These are phyloP conservation scores for Papilio aristodemus DNA, from an alignment of 1,140 invertebrate species.

Conservation along the genomic window DNA sequence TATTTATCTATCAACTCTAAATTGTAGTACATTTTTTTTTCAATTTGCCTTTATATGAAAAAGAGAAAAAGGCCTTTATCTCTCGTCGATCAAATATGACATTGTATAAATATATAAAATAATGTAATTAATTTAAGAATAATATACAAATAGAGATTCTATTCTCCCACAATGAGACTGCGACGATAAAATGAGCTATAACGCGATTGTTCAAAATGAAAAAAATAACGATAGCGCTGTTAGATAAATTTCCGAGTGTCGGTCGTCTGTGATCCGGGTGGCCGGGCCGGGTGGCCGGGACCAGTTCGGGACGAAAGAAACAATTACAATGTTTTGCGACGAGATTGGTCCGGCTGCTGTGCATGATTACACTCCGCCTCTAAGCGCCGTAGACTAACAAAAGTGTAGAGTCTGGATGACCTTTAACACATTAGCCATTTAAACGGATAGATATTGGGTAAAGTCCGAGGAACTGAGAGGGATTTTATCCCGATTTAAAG, in stretches of 20 bases:
- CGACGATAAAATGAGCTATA: neutral
- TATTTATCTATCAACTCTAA: no score
- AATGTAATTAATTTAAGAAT: no score
- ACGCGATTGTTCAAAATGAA: slow-evolving; percentile 13
- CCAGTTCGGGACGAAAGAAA: neutral
- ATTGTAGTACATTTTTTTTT: no score
- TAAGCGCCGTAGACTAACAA: slow-evolving; percentile 35
- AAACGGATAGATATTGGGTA: no score
- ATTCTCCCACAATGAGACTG: neutral
- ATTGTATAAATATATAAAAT: neutral
- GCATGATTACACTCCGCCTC: slow-evolving; percentile 52
- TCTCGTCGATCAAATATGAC: neutral
- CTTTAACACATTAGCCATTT: no score
- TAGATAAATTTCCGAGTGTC: slow-evolving; percentile 26
- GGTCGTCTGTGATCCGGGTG: slow-evolving; percentile 6
- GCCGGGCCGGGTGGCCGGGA: no score
- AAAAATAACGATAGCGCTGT: slow-evolving; percentile 17
- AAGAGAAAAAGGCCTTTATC: no score
- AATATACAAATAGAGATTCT: neutral
- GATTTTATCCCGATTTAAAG: no score
- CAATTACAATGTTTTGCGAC: slow-evolving; percentile 59
- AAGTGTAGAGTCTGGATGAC: no score
- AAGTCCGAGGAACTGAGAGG: no score
- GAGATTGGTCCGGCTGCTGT: slow-evolving; percentile 45
- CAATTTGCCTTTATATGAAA: no score